Conservation (phyloP, 2,113 vertebrate species). For the Vulpes vulpes region DNA sequence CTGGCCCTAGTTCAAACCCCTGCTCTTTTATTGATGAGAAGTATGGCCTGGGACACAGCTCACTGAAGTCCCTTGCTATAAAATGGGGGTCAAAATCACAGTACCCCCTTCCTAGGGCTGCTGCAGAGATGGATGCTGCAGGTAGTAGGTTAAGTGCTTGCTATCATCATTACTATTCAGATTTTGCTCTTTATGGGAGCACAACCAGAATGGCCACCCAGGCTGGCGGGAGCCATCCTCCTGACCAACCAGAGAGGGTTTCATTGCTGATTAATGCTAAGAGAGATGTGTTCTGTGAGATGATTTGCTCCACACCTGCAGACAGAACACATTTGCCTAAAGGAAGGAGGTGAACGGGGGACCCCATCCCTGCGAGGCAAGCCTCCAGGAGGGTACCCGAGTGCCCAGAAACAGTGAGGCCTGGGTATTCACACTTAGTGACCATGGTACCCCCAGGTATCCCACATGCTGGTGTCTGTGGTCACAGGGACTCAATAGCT, state of each 20-base stretch:
- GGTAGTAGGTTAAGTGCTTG: not conserved
- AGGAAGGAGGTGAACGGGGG: not conserved
- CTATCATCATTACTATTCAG: not conserved
- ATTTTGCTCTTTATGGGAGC: too few relatives aligned
- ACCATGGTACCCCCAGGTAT: not conserved
- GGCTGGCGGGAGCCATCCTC: not conserved
- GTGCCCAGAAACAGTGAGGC: not conserved
- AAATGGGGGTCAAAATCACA: not conserved
- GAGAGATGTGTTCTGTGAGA: too few relatives aligned
- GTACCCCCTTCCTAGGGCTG: not conserved
- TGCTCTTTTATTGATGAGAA: not conserved
- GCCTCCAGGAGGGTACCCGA: accelerated
- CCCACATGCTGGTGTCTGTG: not conserved
- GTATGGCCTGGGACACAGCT: not conserved
- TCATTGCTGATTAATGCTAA: not conserved
- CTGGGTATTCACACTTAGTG: not conserved
- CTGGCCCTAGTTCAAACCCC: not conserved
- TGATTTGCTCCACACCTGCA: not conserved
- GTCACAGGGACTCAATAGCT: not conserved
- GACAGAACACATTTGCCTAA: not conserved
- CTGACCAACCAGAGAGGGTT: not conserved
- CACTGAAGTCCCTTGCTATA: too few relatives aligned
- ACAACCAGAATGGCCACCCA: not conserved
- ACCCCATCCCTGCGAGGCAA: too few relatives aligned
- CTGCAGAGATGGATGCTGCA: not conserved